These are phyloP conservation scores for Allolobophora icterica DNA, from an alignment of 2,888 invertebrate genomes.

Conservation along the genomic window DNA sequence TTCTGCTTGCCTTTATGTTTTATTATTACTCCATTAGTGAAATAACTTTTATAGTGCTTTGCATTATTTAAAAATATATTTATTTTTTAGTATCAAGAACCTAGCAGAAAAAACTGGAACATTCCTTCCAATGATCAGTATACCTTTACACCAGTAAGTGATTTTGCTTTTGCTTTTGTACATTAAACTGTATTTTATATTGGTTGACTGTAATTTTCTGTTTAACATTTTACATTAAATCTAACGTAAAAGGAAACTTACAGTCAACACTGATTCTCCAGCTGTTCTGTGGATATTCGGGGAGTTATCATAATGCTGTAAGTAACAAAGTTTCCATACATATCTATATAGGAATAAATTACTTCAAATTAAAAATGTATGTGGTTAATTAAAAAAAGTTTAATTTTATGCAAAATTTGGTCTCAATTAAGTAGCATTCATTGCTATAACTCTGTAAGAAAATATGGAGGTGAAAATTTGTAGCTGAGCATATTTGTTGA, in stretches of 20 bases:
- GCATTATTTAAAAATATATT: background rate
- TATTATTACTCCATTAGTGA: background rate
- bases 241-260: background rate
- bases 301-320: background rate
- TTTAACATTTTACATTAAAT: background rate
- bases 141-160: background rate
- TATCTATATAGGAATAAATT: background rate
- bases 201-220: background rate
- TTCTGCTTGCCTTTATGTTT: background rate
- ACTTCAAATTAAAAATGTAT: background rate
- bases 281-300: background rate
- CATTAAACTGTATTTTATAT: too few species aligned
- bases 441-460: background rate
- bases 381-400: background rate
- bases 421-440: background rate
- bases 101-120: constrained; percentile 9
- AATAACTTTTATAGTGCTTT: background rate
- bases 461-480: background rate
- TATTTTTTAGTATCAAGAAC: background rate
- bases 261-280: background rate
- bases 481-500: background rate
- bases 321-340: background rate
- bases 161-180: too few species aligned
- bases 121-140: constrained; percentile 20
- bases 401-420: background rate